Conservation (phyloP, 92 coral and sea anemone species). For the Epizoanthus fatuus region DNA sequence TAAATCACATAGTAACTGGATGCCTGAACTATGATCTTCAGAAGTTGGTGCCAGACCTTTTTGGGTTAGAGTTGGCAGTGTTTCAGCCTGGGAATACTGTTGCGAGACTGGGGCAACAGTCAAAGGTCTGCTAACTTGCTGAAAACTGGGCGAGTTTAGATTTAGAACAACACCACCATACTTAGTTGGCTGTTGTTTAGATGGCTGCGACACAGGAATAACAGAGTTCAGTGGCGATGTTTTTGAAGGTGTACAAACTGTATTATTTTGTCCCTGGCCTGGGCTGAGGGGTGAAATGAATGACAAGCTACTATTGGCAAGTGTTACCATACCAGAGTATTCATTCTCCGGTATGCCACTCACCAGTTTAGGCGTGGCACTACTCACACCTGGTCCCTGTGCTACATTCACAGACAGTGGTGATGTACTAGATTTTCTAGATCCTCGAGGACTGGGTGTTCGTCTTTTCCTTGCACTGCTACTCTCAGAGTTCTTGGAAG, state of each 20-base stretch:
- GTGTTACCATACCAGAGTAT: conserved; percentile 62
- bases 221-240: background rate
- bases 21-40: conserved; percentile 80
- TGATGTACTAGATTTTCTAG: background rate
- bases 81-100: conserved; percentile 1
- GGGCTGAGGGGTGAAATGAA: conserved; percentile 80
- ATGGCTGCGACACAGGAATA: background rate
- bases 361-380: conserved; percentile 34
- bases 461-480: conserved; percentile 3
- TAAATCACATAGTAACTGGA: conserved; percentile 83
- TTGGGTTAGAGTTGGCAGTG: conserved; percentile 3
- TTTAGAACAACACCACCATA: conserved; percentile 12
- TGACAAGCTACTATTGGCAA: conserved; percentile 71
- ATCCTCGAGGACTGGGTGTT: conserved; percentile 33
- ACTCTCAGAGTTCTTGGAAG: conserved; percentile 6
- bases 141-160: conserved; percentile 1
- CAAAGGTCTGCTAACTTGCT: background rate
- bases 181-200: background rate
- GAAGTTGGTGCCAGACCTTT: conserved; percentile 29
- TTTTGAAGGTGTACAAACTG: background rate
- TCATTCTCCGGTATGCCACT: conserved; percentile 36
- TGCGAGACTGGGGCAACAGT: background rate
- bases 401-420: background rate
- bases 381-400: conserved; percentile 8
- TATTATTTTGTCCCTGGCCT: background rate